Conservation (phyloP, 1,140 invertebrate genomes). For the Steinernema feltiae region DNA sequence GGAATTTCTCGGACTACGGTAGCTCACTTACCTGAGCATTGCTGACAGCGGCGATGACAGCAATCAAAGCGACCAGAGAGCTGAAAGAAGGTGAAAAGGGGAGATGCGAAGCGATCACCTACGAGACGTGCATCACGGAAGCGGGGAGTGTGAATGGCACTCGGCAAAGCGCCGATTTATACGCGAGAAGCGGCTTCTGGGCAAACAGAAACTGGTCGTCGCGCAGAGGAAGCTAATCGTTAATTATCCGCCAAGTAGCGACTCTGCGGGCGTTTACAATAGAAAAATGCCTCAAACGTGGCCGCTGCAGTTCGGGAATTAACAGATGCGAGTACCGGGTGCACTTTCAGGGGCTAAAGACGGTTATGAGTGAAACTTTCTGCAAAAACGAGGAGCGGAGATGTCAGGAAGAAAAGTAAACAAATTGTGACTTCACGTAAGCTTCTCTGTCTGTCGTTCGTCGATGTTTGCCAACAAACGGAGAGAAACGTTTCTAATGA, state of each 20-base stretch:
- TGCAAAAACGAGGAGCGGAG: neutral
- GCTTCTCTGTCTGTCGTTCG: neutral
- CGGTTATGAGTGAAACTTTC: neutral
- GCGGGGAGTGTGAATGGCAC: neutral
- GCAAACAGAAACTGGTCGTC: neutral
- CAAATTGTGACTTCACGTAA: neutral
- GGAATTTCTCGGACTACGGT: no score
- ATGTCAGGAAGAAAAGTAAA: neutral
- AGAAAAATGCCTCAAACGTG: no score
- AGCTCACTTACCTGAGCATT: neutral
- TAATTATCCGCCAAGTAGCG: neutral
- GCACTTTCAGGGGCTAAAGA: neutral
- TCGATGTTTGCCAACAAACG: no score
- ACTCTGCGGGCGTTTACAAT: neutral
- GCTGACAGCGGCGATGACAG: neutral
- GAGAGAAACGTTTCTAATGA: no score
- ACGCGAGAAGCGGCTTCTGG: neutral
- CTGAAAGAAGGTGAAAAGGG: no score
- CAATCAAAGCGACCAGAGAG: neutral
- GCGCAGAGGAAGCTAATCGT: neutral
- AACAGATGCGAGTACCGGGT: neutral
- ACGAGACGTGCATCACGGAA: neutral
- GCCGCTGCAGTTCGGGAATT: neutral
- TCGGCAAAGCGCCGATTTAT: neutral
- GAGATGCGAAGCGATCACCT: neutral